Evolutionary conservation across 2,113 vertebrate species (phyloP).

Genomic region (Morphnarchus princeps): DNA sequence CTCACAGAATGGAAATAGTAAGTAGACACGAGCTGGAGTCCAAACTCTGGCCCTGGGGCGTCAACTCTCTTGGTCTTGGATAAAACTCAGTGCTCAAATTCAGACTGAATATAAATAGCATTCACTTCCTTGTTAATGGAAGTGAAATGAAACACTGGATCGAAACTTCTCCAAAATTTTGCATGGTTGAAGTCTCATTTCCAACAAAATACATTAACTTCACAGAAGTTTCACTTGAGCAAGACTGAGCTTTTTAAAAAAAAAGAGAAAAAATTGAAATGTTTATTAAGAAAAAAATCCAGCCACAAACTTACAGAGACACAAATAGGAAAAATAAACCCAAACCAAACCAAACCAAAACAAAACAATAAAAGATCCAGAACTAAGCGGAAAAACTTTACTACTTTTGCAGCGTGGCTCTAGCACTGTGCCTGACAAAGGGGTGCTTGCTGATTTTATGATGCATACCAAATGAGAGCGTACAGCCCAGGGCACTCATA

Average conservation of each 20-base stretch:
- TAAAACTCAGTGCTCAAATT: neutral
- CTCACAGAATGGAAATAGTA: neutral
- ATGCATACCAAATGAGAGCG: slow-evolving; percentile 78
- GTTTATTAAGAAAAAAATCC: neutral
- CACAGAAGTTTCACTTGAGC: neutral
- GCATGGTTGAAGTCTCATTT: neutral
- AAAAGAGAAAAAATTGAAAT: neutral
- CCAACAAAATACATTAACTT: neutral
- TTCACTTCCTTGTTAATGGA: neutral
- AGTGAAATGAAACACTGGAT: neutral
- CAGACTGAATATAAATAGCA: neutral
- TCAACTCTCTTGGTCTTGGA: neutral
- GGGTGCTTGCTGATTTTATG: slow-evolving; percentile 78
- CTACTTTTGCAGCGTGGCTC: slow-evolving; percentile 22
- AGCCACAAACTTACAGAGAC: neutral
- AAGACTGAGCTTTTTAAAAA: neutral
- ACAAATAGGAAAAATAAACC: neutral
- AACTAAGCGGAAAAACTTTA: slow-evolving; percentile 29
- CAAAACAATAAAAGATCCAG: neutral
- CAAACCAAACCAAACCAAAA: neutral
- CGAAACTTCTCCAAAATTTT: neutral
- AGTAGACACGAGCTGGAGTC: neutral
- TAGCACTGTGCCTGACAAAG: slow-evolving; percentile 69
- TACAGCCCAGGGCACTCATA: slow-evolving; percentile 71
- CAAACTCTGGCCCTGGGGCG: neutral